phyloP scores from a whole-genome alignment of 1,140 invertebrate species.

The Melitaea cinxia region DNA sequence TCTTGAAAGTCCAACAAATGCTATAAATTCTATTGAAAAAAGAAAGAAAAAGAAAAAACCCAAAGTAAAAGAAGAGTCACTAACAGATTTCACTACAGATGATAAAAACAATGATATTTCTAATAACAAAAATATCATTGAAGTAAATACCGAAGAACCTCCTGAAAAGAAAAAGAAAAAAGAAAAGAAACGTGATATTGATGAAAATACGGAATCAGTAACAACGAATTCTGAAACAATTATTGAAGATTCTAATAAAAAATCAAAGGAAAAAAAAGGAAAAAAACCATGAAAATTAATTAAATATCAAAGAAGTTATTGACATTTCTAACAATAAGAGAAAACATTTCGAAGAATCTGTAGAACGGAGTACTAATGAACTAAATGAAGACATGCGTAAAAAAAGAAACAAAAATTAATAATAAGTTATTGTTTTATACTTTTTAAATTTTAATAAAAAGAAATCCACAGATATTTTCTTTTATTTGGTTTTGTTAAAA shows the following conservation, averaged over 20 bases:
- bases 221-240: neutral
- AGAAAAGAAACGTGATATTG: neutral
- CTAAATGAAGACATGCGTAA: neutral
- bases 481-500: neutral
- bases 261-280: neutral
- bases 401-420: constrained; percentile 1
- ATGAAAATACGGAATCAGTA: neutral
- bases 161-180: neutral
- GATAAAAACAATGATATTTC: neutral
- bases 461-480: neutral
- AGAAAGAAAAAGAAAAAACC: constrained; percentile 34
- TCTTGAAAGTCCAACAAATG: too few relatives aligned
- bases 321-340: too few relatives aligned
- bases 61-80: constrained; percentile 22
- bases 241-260: neutral
- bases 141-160: neutral
- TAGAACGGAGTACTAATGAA: neutral
- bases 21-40: neutral
- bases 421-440: neutral
- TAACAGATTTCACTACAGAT: neutral
- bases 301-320: too few relatives aligned
- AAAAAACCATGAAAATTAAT: neutral
- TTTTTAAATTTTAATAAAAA: neutral
- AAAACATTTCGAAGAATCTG: too few relatives aligned
- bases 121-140: neutral